Conservation (phyloP, 2,888 invertebrate species). For the Mesochorus sp. region DNA sequence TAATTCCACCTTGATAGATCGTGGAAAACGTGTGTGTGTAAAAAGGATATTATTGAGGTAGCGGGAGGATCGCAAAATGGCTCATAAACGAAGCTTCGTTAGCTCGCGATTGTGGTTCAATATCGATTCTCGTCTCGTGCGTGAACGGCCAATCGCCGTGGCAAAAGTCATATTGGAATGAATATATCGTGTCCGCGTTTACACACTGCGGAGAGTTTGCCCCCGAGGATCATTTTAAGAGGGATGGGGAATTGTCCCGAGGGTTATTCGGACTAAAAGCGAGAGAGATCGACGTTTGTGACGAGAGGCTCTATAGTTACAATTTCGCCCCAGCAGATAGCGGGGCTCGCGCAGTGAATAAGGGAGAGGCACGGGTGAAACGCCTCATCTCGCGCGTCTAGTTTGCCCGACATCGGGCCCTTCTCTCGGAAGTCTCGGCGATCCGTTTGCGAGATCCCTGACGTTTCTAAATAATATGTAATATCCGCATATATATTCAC, state of each 20-base stretch:
- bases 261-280: background rate
- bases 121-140: slow-evolving; percentile 46
- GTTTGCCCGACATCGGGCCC: background rate
- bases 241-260: background rate
- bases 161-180: slow-evolving; percentile 55
- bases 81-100: slow-evolving; percentile 53
- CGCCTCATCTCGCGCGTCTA: background rate
- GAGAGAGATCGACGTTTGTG: slow-evolving; percentile 31
- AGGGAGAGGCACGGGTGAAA: background rate
- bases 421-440: background rate
- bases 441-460: background rate
- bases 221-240: slow-evolving; percentile 46
- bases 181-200: slow-evolving; percentile 49
- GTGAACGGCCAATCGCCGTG: slow-evolving; percentile 17
- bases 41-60: background rate
- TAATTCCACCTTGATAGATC: slow-evolving; percentile 48
- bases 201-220: slow-evolving; percentile 45
- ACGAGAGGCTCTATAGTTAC: slow-evolving; percentile 38
- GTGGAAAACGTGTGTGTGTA: background rate
- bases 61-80: slow-evolving; percentile 21
- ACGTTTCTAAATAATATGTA: slow-evolving; percentile 7
- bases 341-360: background rate
- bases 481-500: background rate
- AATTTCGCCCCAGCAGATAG: slow-evolving; percentile 15
- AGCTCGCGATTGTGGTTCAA: slow-evolving; percentile 60